Base-by-base conservation (phyloP, 1,140 invertebrate species). In the Physella acuta region DNA sequence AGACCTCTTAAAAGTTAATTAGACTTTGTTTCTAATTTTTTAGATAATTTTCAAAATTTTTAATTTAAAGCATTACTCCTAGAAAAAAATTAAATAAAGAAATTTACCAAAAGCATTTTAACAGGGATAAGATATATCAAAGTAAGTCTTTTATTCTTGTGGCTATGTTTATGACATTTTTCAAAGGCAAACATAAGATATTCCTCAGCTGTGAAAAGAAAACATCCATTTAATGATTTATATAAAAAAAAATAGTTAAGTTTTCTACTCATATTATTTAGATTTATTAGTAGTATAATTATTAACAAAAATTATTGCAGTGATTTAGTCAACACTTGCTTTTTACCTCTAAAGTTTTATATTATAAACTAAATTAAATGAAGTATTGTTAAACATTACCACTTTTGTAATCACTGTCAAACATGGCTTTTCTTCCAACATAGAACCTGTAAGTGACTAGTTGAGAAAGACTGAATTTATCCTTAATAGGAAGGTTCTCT, bases 41-140 rank as follows among this genome's bases (percentile, higher is more conserved):
- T n/a, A n/a, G n/a, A n/a, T n/a, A n/a, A n/a, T n/a, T n/a, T n/a
- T n/a, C n/a, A n/a, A n/a, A n/a, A n/a, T n/a, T n/a, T n/a, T n/a
- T n/a, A n/a, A n/a, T n/a, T n/a, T n/a, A n/a, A n/a, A n/a, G n/a
- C n/a, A n/a, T n/a, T n/a, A n/a, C n/a, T n/a, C n/a, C n/a, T n/a
- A n/a, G n/a, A n/a, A n/a, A n/a, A n/a, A n/a, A n/a, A n/a, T n/a
- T n/a, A n/a, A n/a, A n/a, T n/a, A n/a, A n/a, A 53, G 3, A 64
- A 51, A 79, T 84, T 81, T 82, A 89, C 88, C 71, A 97, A 83
- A 28, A 98, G 86, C 94, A 99, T 97, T 87, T 98, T 98, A 0
- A 99, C 95, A 30, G 97, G 97, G 68, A 99, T 91, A 49, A 99
- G 87, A 85, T 98, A 99, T 58, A 95, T 97, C 5, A 99, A 87